phyloP scores from a whole-genome alignment of 2,797 vertebrate genomes.

The Enteromius anoplus region DNA sequence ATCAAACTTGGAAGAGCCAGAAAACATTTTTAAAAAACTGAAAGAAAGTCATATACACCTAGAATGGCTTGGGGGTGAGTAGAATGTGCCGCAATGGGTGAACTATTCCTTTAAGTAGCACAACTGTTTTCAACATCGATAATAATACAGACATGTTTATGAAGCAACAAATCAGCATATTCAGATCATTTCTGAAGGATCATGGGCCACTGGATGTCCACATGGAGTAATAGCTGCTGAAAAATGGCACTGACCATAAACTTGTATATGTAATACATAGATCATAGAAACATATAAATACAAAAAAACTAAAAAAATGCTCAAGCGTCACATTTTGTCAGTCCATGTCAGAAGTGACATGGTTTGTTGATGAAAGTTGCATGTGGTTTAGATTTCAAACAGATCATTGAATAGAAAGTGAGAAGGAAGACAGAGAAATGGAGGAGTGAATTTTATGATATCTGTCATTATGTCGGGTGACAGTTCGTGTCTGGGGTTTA shows the following conservation, averaged over 20 bases:
- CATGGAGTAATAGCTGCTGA: neutral
- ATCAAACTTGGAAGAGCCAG: no score
- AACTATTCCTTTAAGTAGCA: neutral
- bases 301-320: neutral
- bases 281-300: neutral
- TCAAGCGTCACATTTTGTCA: neutral
- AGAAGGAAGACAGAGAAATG: slow-evolving; percentile 17
- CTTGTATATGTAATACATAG: neutral
- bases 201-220: neutral
- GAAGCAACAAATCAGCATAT: neutral
- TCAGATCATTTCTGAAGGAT: neutral
- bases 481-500: slow-evolving; percentile 44
- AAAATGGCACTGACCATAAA: neutral
- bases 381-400: slow-evolving; percentile 50
- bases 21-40: no score
- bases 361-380: slow-evolving; percentile 40
- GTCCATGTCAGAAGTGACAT: neutral
- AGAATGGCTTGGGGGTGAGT: no score
- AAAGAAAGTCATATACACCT: no score
- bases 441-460: slow-evolving; percentile 43
- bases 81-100: no score
- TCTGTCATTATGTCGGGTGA: slow-evolving; percentile 52
- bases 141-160: neutral
- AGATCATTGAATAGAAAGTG: slow-evolving; percentile 41
- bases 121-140: neutral